Evolutionary conservation across 2,113 vertebrate genomes (phyloP).

Genomic region (Enhydra lutris): DNA sequence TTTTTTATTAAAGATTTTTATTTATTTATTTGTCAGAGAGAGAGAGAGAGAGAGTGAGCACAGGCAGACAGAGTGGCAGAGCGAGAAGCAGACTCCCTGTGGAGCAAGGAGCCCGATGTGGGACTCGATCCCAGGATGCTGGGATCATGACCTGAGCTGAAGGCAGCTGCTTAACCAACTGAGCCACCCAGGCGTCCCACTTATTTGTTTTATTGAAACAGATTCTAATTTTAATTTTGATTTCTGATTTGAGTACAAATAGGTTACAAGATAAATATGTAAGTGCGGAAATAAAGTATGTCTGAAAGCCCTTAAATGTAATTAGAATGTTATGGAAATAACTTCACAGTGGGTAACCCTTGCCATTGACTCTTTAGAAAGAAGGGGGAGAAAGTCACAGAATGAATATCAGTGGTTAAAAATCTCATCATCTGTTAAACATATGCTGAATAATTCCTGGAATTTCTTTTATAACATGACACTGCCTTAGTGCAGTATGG

Average conservation of each 20-base stretch:
- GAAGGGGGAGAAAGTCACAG: not conserved
- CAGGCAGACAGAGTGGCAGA: too few relatives aligned
- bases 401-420: slow-evolving; percentile 43
- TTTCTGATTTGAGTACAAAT: slow-evolving; percentile 38
- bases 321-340: slow-evolving; percentile 55
- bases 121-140: too few relatives aligned
- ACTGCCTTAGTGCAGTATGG: not conserved
- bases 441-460: slow-evolving; percentile 47
- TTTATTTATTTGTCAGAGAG: too few relatives aligned
- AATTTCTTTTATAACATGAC: slow-evolving; percentile 35
- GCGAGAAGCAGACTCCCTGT: too few relatives aligned
- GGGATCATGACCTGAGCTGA: too few relatives aligned
- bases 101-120: too few relatives aligned
- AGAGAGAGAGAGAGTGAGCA: too few relatives aligned
- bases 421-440: slow-evolving; percentile 59
- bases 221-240: not conserved
- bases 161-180: too few relatives aligned
- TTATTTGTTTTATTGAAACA: not conserved
- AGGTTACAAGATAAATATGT: not conserved
- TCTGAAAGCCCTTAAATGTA: slow-evolving; percentile 21
- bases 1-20: not conserved
- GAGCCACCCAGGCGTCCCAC: too few relatives aligned
- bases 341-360: slow-evolving; percentile 28
- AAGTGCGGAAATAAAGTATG: slow-evolving; percentile 5
- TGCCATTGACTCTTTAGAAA: slow-evolving; percentile 13